Percentiles rank a stretch among this genome's conserved stretches.
Evolutionary conservation across 2,113 vertebrate species (phyloP).

Genomic region (Pica pica): DNA sequence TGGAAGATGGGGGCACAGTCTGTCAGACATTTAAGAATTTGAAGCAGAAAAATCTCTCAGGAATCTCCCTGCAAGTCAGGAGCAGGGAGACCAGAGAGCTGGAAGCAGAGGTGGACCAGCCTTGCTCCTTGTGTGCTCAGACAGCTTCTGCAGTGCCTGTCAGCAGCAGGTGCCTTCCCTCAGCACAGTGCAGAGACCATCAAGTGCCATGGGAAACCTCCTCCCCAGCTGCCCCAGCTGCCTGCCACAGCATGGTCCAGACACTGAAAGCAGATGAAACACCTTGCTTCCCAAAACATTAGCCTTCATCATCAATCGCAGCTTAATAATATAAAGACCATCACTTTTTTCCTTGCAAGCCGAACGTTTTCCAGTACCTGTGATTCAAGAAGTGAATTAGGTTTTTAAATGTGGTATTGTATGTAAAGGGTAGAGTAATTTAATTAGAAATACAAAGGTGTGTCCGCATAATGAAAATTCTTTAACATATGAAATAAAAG

Average conservation of each 20-base stretch:
- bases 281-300: neutral
- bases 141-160: accelerated
- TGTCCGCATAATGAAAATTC: neutral
- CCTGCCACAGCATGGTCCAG: neutral
- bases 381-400: neutral
- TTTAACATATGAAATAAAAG: neutral
- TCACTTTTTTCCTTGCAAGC: neutral
- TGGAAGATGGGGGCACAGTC: neutral
- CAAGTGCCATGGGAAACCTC: neutral
- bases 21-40: neutral
- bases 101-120: neutral
- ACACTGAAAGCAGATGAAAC: neutral
- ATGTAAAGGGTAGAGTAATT: neutral
- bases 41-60: neutral
- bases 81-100: neutral
- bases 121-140: neutral
- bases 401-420: neutral
- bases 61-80: neutral
- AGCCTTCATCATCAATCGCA: neutral
- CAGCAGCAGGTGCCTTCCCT: neutral
- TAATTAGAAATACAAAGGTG: neutral
- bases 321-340: neutral
- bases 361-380: neutral
- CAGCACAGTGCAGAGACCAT: neutral
- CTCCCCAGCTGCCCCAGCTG: neutral